Evolutionary conservation across 2,113 vertebrate genomes (phyloP), one percentile per base, ranked within the genome.

Genomic region (Myrmecobius fasciatus): DNA sequence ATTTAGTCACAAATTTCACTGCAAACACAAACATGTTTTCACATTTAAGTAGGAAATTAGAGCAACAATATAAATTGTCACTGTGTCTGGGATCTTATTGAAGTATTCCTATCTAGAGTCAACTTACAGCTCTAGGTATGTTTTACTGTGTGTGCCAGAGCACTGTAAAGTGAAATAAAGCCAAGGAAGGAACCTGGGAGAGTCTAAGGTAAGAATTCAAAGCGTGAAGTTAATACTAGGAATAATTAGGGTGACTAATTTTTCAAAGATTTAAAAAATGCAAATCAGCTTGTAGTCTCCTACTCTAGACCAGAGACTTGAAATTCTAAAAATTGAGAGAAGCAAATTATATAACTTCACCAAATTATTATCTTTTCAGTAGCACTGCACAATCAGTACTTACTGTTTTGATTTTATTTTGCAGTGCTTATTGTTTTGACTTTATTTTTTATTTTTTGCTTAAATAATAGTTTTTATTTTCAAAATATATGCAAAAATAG

Each of bases 61-160:
- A 26, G 11, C 47, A 36, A 46, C 47, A 89, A 26, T 6, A 31
- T 47, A 7, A 0, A 0, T 0, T 83, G 0, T 24, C 89, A 26
- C 47, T 47, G 2, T 89, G 52, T 28, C 48, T 25, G 43, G 67
- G 67, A 83, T 83, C 17, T 8, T 43, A 43, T 20, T 7, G 20
- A 12, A 75, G 31, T 49, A 36, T 54, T 90, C 36, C 53, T 0
- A 0, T 53, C 53, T 49, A 26, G 8, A 46, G 43, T 52, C 0
- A 26, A 22, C 2, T 0, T 0, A 3, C 25, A 25, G 0, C 22
- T 31, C 6, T 10, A 20, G 28, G 49, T 36, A 67, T 75, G 8
- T 7, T 20, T 60, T 8, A 3, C 25, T 4, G 60, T 5, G n/a
- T 24, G 2, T 3, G 0, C 47, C 52, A 26, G 8, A 5, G 53